A percentile compares a stretch with the other conserved stretches of the same genome.
Conservation (phyloP, 2,797 vertebrate species). For the Falco concolor region DNA sequence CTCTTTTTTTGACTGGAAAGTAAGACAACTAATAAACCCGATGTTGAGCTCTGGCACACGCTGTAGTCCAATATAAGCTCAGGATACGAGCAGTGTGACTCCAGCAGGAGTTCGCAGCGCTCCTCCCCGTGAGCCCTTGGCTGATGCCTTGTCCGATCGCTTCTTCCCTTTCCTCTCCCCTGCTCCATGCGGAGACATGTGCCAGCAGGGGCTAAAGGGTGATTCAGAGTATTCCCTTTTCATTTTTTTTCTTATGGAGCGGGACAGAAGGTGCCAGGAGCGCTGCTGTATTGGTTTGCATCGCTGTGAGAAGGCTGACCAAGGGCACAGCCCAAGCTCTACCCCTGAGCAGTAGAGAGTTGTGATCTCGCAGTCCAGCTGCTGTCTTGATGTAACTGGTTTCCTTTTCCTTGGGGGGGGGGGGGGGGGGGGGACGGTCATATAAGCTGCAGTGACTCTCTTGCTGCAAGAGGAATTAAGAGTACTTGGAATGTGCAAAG, state of each 20-base stretch:
- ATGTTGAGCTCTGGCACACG: background rate
- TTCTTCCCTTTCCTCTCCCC: background rate
- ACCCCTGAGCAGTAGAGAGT: background rate
- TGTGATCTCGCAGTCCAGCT: background rate
- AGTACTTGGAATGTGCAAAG: background rate
- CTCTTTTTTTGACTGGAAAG: background rate
- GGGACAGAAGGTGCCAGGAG: background rate
- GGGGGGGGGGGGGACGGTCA: background rate
- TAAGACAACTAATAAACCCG: background rate
- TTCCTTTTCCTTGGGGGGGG: background rate
- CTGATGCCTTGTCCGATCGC: rapidly evolving
- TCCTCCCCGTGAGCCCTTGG: background rate
- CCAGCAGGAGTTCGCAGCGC: background rate
- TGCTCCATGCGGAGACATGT: background rate
- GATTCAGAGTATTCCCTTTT: background rate
- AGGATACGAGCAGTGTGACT: background rate
- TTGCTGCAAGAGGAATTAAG: background rate
- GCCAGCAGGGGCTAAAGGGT: background rate
- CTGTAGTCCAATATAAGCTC: background rate
- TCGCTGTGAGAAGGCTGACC: background rate
- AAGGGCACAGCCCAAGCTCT: background rate
- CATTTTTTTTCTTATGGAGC: background rate
- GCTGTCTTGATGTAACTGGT: background rate
- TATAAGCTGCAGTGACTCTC: background rate
- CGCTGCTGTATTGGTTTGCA: rapidly evolving